A percentile compares a stretch with the other conserved stretches of the same genome.
Evolutionary conservation across 2,888 invertebrate genomes (phyloP).

Genomic region (Galerucella calmariensis): DNA sequence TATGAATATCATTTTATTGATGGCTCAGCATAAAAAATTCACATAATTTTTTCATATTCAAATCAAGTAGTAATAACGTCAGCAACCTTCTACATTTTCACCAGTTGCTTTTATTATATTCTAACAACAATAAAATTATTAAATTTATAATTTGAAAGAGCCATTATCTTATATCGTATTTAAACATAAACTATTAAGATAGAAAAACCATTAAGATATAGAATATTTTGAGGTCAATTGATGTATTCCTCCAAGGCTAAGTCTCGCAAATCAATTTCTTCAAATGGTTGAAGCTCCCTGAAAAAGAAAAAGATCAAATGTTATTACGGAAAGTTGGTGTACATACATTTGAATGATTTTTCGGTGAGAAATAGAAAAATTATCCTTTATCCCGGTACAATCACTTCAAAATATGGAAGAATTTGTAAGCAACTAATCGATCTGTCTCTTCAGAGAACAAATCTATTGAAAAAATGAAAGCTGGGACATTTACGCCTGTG

Average conservation of each 20-base stretch:
- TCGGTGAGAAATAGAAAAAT: no score
- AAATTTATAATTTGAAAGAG: not conserved
- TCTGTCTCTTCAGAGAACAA: no score
- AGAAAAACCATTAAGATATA: not conserved
- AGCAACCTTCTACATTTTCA: not conserved
- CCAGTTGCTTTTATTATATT: not conserved
- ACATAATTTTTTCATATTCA: not conserved
- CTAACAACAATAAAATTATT: not conserved
- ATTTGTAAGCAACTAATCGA: no score
- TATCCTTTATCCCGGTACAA: no score
- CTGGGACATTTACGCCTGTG: no score
- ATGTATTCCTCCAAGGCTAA: constrained; percentile 23
- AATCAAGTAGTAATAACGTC: not conserved
- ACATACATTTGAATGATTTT: not conserved
- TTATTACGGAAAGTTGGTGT: not conserved
- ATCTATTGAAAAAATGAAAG: no score
- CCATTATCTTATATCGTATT: constrained; percentile 1
- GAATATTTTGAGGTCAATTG: constrained; percentile 8
- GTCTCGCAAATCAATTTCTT: constrained; percentile 22
- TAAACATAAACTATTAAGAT: not conserved
- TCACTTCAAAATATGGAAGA: no score
- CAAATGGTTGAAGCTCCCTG: constrained; percentile 22
- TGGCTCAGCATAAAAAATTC: not conserved
- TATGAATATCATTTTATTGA: not conserved
- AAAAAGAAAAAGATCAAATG: constrained; percentile 8